Conservation (phyloP, 1,140 invertebrate genomes). For the Anastatus disparis region DNA sequence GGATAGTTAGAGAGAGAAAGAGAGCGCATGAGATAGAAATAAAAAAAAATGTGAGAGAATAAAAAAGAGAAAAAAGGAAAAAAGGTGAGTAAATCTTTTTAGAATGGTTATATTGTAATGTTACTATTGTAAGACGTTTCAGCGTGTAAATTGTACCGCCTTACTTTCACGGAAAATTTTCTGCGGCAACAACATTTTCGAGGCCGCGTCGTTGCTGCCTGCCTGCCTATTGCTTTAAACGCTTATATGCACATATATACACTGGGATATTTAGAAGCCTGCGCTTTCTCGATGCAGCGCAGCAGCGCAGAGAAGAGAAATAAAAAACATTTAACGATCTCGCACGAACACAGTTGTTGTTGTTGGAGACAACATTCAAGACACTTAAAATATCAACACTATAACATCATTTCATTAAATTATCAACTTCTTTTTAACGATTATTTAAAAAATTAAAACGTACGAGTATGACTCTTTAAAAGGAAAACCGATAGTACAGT, state of each 20-base stretch:
- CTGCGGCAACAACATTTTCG: constrained; percentile 5
- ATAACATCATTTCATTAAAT: too few species aligned
- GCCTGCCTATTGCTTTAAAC: background rate
- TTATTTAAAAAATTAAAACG: too few species aligned
- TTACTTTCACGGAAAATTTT: constrained; percentile 38
- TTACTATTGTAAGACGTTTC: too few species aligned
- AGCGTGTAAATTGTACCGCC: background rate
- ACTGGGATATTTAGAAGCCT: too few species aligned
- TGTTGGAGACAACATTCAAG: too few species aligned
- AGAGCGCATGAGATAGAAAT: background rate
- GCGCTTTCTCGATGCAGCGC: too few species aligned
- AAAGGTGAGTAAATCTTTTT: background rate
- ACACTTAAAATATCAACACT: too few species aligned
- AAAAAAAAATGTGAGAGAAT: background rate
- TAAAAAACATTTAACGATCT: constrained; percentile 32
- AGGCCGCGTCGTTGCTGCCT: background rate
- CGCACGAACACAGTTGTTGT: constrained; percentile 11
- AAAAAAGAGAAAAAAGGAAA: background rate
- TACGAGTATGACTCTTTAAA: too few species aligned
- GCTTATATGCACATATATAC: too few species aligned
- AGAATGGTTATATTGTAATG: background rate
- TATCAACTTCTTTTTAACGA: too few species aligned
- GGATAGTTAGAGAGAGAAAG: background rate
- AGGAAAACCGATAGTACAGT: too few species aligned
- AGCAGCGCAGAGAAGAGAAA: background rate